Base-by-base conservation (phyloP, 2,888 invertebrate species). In the Endomychus coccineus region DNA sequence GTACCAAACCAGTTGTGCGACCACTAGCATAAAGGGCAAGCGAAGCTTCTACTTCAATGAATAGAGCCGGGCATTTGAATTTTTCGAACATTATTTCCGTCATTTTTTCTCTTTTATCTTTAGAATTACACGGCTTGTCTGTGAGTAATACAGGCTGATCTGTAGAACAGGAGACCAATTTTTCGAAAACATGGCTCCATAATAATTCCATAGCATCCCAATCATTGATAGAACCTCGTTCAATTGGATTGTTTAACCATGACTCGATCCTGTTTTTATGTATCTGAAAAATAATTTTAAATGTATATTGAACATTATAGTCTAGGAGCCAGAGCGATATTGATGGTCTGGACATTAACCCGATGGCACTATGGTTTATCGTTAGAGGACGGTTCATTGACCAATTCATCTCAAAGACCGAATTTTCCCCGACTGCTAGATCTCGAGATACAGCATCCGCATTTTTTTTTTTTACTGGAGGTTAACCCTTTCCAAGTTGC, bases 61-160 rank as follows among this genome's bases (percentile, higher is more conserved):
- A 23, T 11, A 23, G 23, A 23, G 23, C 23, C 10, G 23, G 23
- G 12, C 10, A 11, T 3, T 23, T 23, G 12, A 23, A 23, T 4
- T 23, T 23, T 23, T 23, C 23, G 4, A 23, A 23, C 23, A 23
- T 23, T 11, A 23, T 23, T 23, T 23, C 23, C 3, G 23, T 23
- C 3, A 3, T 23, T 23, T 23, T 23, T 4, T 23, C 3, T 10
- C 23, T 4, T 4, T 23, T 23, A 4, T 23, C 4, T 23, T 23
- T 2, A 12, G 23, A 12, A 23, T 23, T 23, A 4, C 2, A 12
- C 4, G 23, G 12, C 2, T 10, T 10, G 10, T 23, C 3, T 4
- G 23, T 23, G 3, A 23, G 4, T 23, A 23, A 23, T 2, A 23
- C 23, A 11, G 23, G 23, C 23, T 3, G 23, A 4, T 23, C 23